A percentile compares a stretch with the other conserved stretches of the same genome.
Conservation (phyloP, 2,888 invertebrate species). For the Drosophila pseudotalamancana region DNA sequence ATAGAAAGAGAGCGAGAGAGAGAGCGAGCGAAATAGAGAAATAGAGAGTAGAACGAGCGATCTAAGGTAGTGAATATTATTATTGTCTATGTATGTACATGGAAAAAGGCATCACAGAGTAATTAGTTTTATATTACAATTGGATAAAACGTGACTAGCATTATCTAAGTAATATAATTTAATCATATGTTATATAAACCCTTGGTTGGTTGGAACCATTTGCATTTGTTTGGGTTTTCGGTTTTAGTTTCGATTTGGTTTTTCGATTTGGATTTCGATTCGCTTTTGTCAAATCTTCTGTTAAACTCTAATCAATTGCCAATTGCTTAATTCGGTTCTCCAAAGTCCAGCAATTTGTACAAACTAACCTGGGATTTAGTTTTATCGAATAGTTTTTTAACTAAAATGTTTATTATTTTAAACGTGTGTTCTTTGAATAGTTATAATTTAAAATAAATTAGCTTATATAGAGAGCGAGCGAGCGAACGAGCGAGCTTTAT, state of each 20-base stretch:
- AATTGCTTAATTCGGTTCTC: slow-evolving; percentile 55
- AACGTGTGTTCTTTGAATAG: slow-evolving; percentile 44
- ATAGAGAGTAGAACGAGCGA: slow-evolving; percentile 30
- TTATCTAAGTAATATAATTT: slow-evolving; percentile 33
- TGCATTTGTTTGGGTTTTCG: slow-evolving; percentile 48
- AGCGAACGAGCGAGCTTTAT: slow-evolving; percentile 68
- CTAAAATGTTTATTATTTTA: slow-evolving; percentile 30
- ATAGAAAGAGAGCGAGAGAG: neutral
- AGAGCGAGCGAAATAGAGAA: slow-evolving; percentile 13
- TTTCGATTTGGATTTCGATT: neutral
- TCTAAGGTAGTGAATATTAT: slow-evolving; percentile 34
- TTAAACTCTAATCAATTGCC: slow-evolving; percentile 49
- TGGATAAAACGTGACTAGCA: slow-evolving; percentile 36
- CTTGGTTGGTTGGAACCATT: slow-evolving; percentile 67
- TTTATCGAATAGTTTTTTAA: slow-evolving; percentile 10
- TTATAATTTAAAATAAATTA: slow-evolving; percentile 46
- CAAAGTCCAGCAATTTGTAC: slow-evolving; percentile 66
- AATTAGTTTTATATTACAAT: slow-evolving; percentile 57
- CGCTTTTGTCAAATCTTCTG: neutral
- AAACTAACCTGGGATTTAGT: slow-evolving; percentile 64
- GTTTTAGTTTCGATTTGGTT: slow-evolving; percentile 16
- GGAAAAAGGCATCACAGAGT: slow-evolving; percentile 58
- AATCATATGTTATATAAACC: slow-evolving; percentile 41
- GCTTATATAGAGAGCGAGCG: slow-evolving; percentile 64
- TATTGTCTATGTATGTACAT: slow-evolving; percentile 67